Evolutionary conservation across 2,888 invertebrate genomes (phyloP).

Genomic region (Rhagonycha fulva): DNA sequence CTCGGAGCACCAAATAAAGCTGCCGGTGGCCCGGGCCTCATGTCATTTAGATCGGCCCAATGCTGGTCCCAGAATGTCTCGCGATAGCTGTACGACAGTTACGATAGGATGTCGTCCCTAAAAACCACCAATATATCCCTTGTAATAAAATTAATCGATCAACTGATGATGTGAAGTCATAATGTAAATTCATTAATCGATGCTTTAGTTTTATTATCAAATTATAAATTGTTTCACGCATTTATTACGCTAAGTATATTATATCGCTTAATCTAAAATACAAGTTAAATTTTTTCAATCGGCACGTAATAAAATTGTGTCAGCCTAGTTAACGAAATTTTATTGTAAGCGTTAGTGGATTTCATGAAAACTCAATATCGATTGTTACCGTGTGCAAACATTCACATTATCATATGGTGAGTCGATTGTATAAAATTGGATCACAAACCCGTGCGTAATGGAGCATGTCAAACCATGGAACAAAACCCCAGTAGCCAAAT

Average conservation of each 20-base stretch:
- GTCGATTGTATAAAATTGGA: slow-evolving; percentile 28
- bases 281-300: neutral
- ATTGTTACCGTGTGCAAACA: slow-evolving; percentile 19
- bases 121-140: slow-evolving; percentile 9
- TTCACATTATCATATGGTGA: slow-evolving; percentile 19
- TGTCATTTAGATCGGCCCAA: slow-evolving; percentile 27
- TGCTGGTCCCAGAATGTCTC: slow-evolving; percentile 31
- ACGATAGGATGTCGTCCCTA: slow-evolving; percentile 4
- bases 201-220: neutral
- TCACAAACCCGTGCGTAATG: slow-evolving; percentile 29
- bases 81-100: slow-evolving; percentile 25
- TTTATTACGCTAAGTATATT: too few species aligned
- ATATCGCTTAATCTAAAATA: neutral
- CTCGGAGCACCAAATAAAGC: slow-evolving; percentile 28
- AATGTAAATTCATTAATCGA: neutral
- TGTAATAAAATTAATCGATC: slow-evolving; percentile 20
- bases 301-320: neutral
- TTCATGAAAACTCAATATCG: neutral
- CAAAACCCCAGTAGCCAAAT: slow-evolving; percentile 20
- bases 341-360: neutral
- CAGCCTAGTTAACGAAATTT: neutral
- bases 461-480: slow-evolving; percentile 29
- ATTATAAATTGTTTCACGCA: too few species aligned
- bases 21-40: slow-evolving; percentile 27
- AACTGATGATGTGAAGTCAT: slow-evolving; percentile 1